Conservation (phyloP, 2,888 invertebrate species). For the Busseola fusca region DNA sequence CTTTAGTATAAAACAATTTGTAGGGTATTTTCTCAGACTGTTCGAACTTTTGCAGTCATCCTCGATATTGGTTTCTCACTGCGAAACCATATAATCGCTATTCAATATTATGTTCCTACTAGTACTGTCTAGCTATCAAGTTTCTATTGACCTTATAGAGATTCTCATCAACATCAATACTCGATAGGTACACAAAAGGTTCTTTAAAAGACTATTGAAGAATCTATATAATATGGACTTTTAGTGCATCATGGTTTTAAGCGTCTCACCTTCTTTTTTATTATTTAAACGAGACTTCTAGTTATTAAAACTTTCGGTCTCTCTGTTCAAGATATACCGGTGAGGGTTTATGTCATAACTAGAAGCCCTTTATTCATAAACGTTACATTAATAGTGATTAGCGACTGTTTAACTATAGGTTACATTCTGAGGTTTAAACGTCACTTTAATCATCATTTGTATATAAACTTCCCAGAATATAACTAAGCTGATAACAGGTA, state of each 20-base stretch:
- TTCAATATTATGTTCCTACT: background rate
- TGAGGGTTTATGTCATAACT: too few species aligned
- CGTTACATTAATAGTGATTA: too few species aligned
- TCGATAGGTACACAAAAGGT: background rate
- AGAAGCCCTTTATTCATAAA: too few species aligned
- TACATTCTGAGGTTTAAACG: too few species aligned
- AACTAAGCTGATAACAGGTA: background rate
- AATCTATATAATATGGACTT: background rate
- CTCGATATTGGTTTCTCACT: background rate
- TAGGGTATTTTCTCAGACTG: background rate
- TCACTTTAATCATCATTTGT: too few species aligned
- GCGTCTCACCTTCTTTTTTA: background rate
- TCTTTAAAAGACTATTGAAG: background rate
- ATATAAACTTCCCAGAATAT: too few species aligned
- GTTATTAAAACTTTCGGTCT: background rate
- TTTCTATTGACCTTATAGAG: background rate
- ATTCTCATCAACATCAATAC: background rate
- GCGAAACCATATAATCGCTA: background rate
- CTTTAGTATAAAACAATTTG: background rate
- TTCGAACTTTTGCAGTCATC: background rate
- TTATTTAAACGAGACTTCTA: background rate
- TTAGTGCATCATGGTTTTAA: background rate
- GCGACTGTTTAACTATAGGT: too few species aligned
- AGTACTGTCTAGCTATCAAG: background rate
- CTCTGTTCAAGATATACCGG: background rate